These are phyloP conservation scores for Syritta pipiens DNA, from an alignment of 2,888 invertebrate genomes.

Conservation along the genomic window DNA sequence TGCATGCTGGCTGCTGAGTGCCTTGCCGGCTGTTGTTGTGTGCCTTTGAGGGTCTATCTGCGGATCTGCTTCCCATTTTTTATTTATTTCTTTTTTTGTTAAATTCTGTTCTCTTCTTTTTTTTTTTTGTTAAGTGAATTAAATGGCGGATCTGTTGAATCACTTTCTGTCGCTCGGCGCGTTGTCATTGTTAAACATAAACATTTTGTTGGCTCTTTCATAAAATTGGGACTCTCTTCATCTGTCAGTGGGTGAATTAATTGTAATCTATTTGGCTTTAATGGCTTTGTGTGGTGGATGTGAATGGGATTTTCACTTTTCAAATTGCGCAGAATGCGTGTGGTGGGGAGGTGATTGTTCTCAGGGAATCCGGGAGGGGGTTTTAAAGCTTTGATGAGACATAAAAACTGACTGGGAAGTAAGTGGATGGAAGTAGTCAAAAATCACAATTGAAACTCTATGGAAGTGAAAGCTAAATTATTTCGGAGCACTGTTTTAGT, in stretches of 20 bases:
- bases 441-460: too few relatives aligned
- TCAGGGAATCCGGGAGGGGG: too few relatives aligned
- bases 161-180: background rate
- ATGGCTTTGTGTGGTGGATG: background rate
- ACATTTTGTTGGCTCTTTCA: slow-evolving; percentile 1
- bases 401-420: too few relatives aligned
- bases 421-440: too few relatives aligned
- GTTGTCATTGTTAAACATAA: background rate
- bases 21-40: background rate
- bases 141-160: slow-evolving; percentile 13
- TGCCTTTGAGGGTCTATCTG: too few relatives aligned
- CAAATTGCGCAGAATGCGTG: too few relatives aligned
- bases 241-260: background rate
- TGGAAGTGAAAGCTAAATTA: too few relatives aligned
- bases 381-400: too few relatives aligned
- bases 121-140: slow-evolving; percentile 35
- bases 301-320: too few relatives aligned
- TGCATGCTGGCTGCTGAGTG: slow-evolving; percentile 21
- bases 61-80: too few relatives aligned
- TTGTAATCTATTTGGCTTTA: background rate
- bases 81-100: background rate
- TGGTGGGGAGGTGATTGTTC: too few relatives aligned
- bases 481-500: too few relatives aligned
- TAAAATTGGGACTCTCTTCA: background rate
- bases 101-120: background rate